A percentile compares a stretch with the other conserved stretches of the same genome.
Evolutionary conservation across 2,888 invertebrate species (phyloP).

Genomic region (Ptychoptera albimana): DNA sequence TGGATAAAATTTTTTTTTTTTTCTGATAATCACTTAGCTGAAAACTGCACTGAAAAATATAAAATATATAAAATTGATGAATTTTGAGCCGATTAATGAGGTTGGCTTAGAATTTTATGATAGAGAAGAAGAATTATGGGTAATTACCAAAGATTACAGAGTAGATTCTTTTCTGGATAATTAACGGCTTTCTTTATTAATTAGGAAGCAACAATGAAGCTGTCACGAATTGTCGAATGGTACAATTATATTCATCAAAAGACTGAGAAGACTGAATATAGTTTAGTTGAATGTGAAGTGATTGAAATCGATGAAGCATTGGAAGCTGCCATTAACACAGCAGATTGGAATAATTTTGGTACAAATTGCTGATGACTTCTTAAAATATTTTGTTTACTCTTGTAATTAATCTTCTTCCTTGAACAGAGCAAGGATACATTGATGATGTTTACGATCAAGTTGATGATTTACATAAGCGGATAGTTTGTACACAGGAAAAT

Average conservation of each 20-base stretch:
- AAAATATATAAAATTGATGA: constrained; percentile 55
- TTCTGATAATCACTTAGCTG: neutral
- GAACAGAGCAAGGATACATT: constrained; percentile 48
- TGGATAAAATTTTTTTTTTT: too few relatives aligned
- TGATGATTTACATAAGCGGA: constrained; percentile 52
- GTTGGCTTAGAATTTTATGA: constrained; percentile 47
- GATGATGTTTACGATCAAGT: constrained; percentile 48
- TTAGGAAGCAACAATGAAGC: constrained; percentile 38
- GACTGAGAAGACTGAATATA: constrained; percentile 61
- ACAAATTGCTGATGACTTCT: constrained; percentile 16
- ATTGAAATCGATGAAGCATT: constrained; percentile 54
- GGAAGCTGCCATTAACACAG: constrained; percentile 45
- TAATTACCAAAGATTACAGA: too few relatives aligned
- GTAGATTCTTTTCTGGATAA: too few relatives aligned
- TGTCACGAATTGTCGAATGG: constrained; percentile 53
- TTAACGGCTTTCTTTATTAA: too few relatives aligned
- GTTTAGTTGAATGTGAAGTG: constrained; percentile 60
- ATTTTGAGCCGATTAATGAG: constrained; percentile 42
- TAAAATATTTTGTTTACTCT: constrained; percentile 6
- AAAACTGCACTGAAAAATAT: constrained; percentile 64
- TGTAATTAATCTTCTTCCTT: neutral
- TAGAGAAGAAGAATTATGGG: constrained; percentile 52
- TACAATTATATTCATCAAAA: constrained; percentile 65
- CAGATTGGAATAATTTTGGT: constrained; percentile 70
- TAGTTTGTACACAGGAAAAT: constrained; percentile 50